Evolutionary conservation across 2,888 invertebrate genomes (phyloP), one percentile per base, ranked within the genome.

Genomic region (Eristalinus aeneus): DNA sequence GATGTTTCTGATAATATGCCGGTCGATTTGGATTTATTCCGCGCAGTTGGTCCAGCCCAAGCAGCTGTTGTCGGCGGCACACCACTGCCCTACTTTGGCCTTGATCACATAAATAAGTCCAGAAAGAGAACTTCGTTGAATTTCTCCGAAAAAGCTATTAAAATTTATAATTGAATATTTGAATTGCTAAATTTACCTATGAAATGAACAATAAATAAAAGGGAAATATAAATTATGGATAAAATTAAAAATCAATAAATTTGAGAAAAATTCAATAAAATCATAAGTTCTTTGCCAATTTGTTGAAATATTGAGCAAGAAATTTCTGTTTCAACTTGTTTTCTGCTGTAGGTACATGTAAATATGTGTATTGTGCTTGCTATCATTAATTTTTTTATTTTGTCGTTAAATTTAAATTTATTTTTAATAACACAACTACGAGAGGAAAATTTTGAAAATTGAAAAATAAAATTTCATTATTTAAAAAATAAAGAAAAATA

Each of bases 81-180:
- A 89, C 95, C 95, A 87, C 94, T 95, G 93, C 96, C 98, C 76
- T 99, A 98, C 97, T 95, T 99, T 89, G 99, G 99, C 58, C 94
- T 99, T 90, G 99, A 99, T 93, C 99, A 99, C 93, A 96, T 98
- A 91, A 99, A 99, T 94, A 99, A 99, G 94, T 97, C 98, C 89
- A 97, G 98, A 72, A 98, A 98, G 93, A 95, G 98, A 90, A 97
- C 98, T 91, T 96, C 98, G 90, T 97, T 98, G 93, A 98, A 97
- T 94, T 98, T 98, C 94, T 94, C 98, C 92, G 99, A 99, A 94
- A 99, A 99, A 94, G 98, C 99, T 90, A 99, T 99, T 94, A 99
- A 99, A 94, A 99, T 99, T 92, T 99, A 99, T 94, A 99, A 99
- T 94, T 99, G 95, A 94, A 92, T 23, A 88, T 34, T 75, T 76